Evolutionary conservation across 2,888 invertebrate species (phyloP).

Genomic region (Omphaloscelis lunosa): DNA sequence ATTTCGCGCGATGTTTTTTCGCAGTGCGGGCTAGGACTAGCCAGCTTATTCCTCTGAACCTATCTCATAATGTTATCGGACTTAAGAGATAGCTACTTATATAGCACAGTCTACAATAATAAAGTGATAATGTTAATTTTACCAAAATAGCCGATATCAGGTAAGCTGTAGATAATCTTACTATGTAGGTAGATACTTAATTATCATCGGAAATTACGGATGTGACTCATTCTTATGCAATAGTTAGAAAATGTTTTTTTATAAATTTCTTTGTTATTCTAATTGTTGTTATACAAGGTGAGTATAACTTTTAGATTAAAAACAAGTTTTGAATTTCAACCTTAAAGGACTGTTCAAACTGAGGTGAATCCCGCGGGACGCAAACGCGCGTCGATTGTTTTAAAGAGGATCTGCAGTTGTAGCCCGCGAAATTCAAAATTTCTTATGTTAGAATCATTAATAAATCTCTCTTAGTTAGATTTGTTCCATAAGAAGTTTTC

Average conservation of each 20-base stretch:
- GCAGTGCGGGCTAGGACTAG: no score
- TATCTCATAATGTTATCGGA: no score
- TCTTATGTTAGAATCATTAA: no score
- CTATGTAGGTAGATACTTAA: not conserved
- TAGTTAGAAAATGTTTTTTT: not conserved
- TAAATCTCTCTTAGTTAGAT: no score
- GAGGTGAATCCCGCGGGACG: not conserved
- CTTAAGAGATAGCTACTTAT: no score
- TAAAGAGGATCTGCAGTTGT: no score
- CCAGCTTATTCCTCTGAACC: no score
- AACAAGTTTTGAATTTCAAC: not conserved
- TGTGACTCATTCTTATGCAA: conserved; percentile 7
- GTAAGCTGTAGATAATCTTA: conserved; percentile 1
- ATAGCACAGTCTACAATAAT: not conserved
- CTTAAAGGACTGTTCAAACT: not conserved
- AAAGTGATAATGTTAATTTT: not conserved
- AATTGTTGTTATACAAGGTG: not conserved
- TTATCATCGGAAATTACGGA: not conserved
- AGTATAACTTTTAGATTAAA: not conserved
- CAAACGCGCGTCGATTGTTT: no score
- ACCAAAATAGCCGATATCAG: conserved; percentile 10
- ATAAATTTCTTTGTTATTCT: not conserved
- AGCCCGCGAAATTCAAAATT: no score
- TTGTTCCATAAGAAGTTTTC: no score
- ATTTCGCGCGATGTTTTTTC: no score